These are phyloP conservation scores for Phalacrocorax carbo DNA, from an alignment of 2,113 vertebrate genomes.

Conservation along the genomic window DNA sequence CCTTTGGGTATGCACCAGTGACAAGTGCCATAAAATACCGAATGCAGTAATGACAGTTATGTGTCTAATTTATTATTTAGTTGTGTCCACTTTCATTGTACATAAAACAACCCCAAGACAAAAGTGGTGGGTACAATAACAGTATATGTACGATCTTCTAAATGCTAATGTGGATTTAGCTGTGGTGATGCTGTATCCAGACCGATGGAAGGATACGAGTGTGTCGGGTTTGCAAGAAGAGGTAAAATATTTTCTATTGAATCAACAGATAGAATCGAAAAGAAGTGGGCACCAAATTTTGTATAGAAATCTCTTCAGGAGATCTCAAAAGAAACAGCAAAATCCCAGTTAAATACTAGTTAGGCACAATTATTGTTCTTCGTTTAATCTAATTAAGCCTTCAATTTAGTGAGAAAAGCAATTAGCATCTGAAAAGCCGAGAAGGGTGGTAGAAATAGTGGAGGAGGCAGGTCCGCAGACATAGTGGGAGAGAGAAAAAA, in stretches of 20 bases:
- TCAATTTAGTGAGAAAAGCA: conserved; percentile 47
- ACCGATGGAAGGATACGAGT: background rate
- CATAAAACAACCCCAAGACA: background rate
- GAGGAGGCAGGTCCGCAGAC: conserved; percentile 11
- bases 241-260: background rate
- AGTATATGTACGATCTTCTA: background rate
- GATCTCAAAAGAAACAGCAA: conserved; percentile 40
- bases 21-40: background rate
- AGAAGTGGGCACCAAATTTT: background rate
- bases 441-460: background rate
- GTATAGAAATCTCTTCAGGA: background rate
- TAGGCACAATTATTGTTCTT: conserved; percentile 55
- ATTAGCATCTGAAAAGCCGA: conserved; percentile 53
- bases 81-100: background rate
- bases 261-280: background rate
- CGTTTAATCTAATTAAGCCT: conserved; percentile 62
- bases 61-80: background rate
- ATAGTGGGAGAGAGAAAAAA: background rate
- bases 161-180: background rate
- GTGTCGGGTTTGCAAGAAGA: background rate
- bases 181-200: background rate
- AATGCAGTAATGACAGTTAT: background rate
- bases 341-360: conserved; percentile 51
- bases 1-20: background rate
- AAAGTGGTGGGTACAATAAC: background rate